Evolutionary conservation across 2,888 invertebrate species (phyloP).

Genomic region (Acholoe squamosa): DNA sequence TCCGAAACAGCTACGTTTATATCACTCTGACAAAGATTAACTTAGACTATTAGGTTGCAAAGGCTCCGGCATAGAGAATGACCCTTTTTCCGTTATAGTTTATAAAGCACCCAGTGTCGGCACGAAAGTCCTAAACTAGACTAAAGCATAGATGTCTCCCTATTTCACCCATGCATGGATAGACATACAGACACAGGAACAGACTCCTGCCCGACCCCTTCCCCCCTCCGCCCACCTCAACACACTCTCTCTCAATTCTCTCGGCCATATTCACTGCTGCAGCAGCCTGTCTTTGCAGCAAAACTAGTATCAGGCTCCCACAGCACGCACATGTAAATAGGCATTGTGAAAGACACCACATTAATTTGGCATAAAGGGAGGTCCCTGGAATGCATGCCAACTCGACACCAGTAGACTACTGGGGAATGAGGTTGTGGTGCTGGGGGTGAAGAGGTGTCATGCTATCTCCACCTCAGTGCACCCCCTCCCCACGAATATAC

Average conservation of each 20-base stretch:
- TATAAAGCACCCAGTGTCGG: no score
- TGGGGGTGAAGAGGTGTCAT: background rate
- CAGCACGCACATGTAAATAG: conserved; percentile 46
- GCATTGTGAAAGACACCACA: conserved; percentile 50
- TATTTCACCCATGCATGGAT: background rate
- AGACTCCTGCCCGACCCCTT: background rate
- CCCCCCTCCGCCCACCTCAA: background rate
- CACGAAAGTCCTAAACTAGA: no score
- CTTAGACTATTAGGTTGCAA: no score
- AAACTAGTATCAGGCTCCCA: background rate
- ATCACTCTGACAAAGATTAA: no score
- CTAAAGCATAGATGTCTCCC: no score
- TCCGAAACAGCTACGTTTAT: no score
- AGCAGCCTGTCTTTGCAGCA: background rate
- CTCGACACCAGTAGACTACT: background rate
- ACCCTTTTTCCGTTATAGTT: no score
- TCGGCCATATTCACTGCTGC: background rate
- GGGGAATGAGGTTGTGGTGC: no score
- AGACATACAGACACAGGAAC: no score
- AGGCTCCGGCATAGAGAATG: no score
- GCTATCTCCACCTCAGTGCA: background rate
- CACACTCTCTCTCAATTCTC: background rate
- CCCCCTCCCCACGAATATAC: conserved; percentile 19
- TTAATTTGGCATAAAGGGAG: conserved; percentile 44
- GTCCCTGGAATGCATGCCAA: conserved; percentile 28